Evolutionary conservation across 2,113 vertebrate genomes (phyloP), one percentile per base, ranked within the genome.

Genomic region (Scalopus aquaticus): DNA sequence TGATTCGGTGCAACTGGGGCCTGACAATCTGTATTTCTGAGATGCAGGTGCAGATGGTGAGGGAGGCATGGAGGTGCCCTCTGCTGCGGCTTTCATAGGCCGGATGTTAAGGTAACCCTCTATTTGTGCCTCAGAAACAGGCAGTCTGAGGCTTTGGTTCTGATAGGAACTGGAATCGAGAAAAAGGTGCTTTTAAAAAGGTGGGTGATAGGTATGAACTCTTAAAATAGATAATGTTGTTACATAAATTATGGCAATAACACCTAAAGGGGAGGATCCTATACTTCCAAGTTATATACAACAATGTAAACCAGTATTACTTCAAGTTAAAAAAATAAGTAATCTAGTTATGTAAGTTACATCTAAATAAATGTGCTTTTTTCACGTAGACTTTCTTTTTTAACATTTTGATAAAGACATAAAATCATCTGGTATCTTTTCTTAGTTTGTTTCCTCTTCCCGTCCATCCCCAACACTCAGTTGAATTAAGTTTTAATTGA

Each of bases 401-500:
- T 62, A 60, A 91, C 12, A 77, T 84, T 56, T 77, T 54, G 17
- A 62, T 30, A 37, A 42, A 78, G 26, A 85, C 30, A 62, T 2
- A 74, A 78, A 51, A 67, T 82, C 37, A 86, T 26, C 37, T 54
- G 12, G 19, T 85, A 76, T 44, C 56, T 51, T 60, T 67, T n/a
- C 5, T 49, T 37, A 69, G 12, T 11, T n/a, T 46, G n/a, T 65
- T 39, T 76, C 72, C 78, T 64, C 74, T 79, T 58, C 19, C 28
- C 17, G 24, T n/a, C 28, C 39, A 44, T 30, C 22, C 49, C 26
- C 16, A 51, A 30, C 9, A 17, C 12, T 6, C 13, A 90, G 46
- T 6, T 88, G 22, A 93, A 60, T 73, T 46, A 54, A 19, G 24
- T 90, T 95, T 80, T 90, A 92, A 73, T 46, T 80, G 60, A 39